Percentiles rank a stretch among this genome's conserved stretches.
Conservation (phyloP, 2,113 vertebrate species). For the Ariopsis seemanni region DNA sequence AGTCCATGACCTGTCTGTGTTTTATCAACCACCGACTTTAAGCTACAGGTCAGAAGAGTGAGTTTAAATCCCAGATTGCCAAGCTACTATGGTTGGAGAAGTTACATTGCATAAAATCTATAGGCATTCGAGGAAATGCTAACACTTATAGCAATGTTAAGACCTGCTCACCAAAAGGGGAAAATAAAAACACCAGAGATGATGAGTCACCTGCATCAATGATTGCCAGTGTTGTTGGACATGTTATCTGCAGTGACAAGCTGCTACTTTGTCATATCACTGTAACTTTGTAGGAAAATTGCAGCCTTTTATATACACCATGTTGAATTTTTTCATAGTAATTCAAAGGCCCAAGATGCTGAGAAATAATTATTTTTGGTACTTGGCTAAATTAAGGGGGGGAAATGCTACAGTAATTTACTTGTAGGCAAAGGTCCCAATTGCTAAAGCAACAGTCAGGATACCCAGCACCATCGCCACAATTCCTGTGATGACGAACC, state of each 20-base stretch:
- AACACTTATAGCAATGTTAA: too few relatives aligned
- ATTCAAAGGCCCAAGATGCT: background rate
- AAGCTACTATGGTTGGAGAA: background rate
- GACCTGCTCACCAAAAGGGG: too few relatives aligned
- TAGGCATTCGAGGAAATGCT: too few relatives aligned
- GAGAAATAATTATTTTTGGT: background rate
- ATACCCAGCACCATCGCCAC: slow-evolving; percentile 71
- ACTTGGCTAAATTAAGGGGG: background rate
- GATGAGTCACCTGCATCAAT: too few relatives aligned
- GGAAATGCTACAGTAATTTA: slow-evolving; percentile 58
- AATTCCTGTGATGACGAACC: slow-evolving; percentile 58
- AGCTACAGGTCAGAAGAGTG: background rate
- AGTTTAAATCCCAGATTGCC: too few relatives aligned
- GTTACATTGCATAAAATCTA: background rate
- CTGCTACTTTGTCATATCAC: background rate
- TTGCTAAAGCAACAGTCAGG: slow-evolving; percentile 65
- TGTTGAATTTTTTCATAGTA: background rate
- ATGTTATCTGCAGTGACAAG: background rate
- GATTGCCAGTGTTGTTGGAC: background rate
- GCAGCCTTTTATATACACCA: background rate
- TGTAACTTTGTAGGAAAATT: too few relatives aligned
- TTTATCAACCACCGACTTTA: too few relatives aligned
- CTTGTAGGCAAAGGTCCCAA: slow-evolving; percentile 77
- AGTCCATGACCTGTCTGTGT: too few relatives aligned
- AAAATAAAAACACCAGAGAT: background rate